Conservation (phyloP, 2,113 vertebrate genomes). For the Choloepus hoffmanni region DNA sequence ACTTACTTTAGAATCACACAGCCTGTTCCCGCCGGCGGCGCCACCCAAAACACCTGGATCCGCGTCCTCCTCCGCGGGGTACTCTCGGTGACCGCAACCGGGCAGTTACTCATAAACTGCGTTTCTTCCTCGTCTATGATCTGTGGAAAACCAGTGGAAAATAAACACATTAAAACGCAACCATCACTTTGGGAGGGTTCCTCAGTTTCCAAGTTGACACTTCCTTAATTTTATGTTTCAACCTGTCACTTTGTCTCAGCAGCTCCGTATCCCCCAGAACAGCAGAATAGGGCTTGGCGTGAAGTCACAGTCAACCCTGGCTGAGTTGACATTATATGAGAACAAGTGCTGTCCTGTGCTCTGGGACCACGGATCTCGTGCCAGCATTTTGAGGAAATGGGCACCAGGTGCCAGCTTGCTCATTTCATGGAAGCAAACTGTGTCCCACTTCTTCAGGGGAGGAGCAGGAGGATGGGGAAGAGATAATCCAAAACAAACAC, state of each 20-base stretch:
- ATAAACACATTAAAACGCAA: slow-evolving; percentile 57
- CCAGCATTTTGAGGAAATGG: slow-evolving; percentile 33
- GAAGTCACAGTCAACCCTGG: not conserved
- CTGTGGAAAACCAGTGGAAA: slow-evolving; percentile 83
- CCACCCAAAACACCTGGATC: slow-evolving; percentile 98
- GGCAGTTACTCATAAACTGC: slow-evolving; percentile 98
- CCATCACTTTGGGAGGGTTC: not conserved
- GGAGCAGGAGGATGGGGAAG: not conserved
- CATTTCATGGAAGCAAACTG: not conserved
- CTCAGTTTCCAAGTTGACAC: not conserved
- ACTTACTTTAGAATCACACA: slow-evolving; percentile 97
- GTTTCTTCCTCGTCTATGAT: slow-evolving; percentile 99
- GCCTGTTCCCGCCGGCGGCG: slow-evolving; percentile 93
- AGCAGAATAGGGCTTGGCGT: not conserved
- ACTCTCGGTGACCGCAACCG: slow-evolving; percentile 96
- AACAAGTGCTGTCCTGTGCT: not conserved
- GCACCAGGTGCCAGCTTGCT: slow-evolving; percentile 63
- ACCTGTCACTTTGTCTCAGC: slow-evolving; percentile 58
- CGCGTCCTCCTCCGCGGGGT: slow-evolving; percentile 95
- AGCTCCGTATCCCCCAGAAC: slow-evolving; percentile 12
- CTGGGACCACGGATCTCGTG: not conserved
- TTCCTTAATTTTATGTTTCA: slow-evolving; percentile 68
- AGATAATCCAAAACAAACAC: not conserved
- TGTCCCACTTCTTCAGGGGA: not conserved
- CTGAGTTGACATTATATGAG: not conserved